Percentiles rank a stretch among this genome's conserved stretches.
Conservation (phyloP, 1,140 invertebrate species). For the Diabrotica virgifera region DNA sequence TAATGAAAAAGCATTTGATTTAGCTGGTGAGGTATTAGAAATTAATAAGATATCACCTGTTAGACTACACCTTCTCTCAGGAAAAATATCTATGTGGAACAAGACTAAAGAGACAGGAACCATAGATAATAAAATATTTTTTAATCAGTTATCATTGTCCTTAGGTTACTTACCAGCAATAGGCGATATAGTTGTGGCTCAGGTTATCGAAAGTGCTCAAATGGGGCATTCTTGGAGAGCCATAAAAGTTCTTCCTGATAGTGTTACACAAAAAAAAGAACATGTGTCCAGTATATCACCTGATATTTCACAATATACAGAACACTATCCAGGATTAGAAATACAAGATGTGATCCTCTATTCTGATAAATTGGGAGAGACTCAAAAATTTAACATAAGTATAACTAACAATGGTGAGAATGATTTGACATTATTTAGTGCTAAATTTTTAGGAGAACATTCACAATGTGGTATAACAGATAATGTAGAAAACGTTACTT, state of each 20-base stretch:
- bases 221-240: conserved; percentile 58
- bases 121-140: conserved; percentile 56
- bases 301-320: conserved; percentile 2
- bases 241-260: conserved; percentile 51
- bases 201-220: conserved; percentile 68
- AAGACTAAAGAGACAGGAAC: conserved; percentile 47
- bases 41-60: conserved; percentile 56
- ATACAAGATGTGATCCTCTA: conserved; percentile 42
- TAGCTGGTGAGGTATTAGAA: conserved; percentile 56
- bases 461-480: conserved; percentile 45
- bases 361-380: conserved; percentile 46
- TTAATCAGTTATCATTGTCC: conserved; percentile 53
- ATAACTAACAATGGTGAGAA: conserved; percentile 32
- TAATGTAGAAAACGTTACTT: conserved; percentile 35
- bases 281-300: conserved; percentile 18
- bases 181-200: conserved; percentile 57
- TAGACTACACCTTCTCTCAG: conserved; percentile 52
- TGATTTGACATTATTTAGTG: conserved; percentile 30
- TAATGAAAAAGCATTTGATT: conserved; percentile 51
- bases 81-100: conserved; percentile 56
- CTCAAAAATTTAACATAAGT: conserved; percentile 39
- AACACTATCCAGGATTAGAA: conserved; percentile 26
- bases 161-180: conserved; percentile 53
- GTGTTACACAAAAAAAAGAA: conserved; percentile 30
- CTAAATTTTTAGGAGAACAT: conserved; percentile 33